Base-by-base conservation (phyloP, 1,140 invertebrate genomes). In the Nebria ingens region DNA sequence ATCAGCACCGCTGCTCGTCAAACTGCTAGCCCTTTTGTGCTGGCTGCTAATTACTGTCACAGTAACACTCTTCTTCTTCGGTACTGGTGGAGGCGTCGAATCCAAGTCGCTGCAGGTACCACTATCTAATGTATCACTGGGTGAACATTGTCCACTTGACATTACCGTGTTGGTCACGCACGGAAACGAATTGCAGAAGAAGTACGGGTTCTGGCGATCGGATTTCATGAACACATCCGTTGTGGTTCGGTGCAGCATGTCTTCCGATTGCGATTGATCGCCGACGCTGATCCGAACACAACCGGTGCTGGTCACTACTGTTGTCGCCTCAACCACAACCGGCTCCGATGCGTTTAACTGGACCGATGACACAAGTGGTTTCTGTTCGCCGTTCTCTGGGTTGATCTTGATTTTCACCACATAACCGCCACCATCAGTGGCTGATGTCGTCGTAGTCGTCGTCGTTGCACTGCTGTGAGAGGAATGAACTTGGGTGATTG, bases 101-200 rank as follows among this genome's bases (percentile, higher is more conserved):
- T 89, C 87, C 53, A 89, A 69, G 64, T 90, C 88, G 64, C 85
- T 89, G 70, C 87, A 87, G 6, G 86, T 89, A 15, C 87, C 87
- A 53, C 86, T 89, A 71, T 90, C 87, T 56, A 88, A 61, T 0
- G 85, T 87, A 57, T 88, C 86, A 62, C 79, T 80, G 0, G 86
- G 86, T 23, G 86, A 89, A 56, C 84, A 85, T 62, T 89, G 86
- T 0, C 86, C 86, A 64, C 84, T 86, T 2, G 82, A 81, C 76
- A 85, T 83, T 15, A 84, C 71, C 64, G 73, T 73, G 61, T 19
- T 53, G 2, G 68, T 53, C 1, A 76, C 77, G 9, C 69, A 72
- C 50, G 76, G 73, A 51, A 73, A 77, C 6, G 72, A 61, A 23
- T 71, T 71, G 64, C 77, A 79, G 53, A 77, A 81, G 62, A 81